Evolutionary conservation across 1,140 invertebrate species (phyloP), one percentile per base, ranked within the genome.

Genomic region (Drosophila chauvacae): DNA sequence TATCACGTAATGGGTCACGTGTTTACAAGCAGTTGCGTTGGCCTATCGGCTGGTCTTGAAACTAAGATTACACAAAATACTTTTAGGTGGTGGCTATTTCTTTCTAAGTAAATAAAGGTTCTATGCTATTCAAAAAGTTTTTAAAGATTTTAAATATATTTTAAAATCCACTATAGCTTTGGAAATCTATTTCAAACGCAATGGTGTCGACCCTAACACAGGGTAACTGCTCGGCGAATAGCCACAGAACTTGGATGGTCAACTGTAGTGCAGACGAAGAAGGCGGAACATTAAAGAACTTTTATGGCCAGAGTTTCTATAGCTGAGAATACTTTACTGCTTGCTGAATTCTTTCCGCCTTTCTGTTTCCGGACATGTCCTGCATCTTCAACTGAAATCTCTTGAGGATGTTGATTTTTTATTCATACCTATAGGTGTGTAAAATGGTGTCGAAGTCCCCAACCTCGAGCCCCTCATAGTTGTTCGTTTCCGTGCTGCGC

Each of bases 1-100:
- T 44, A 88, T 80, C 84, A 88, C 80, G 83, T 78, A 88, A 83
- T 80, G 84, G 80, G 77, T 88, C 70, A 77, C 84, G 77, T 88
- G 70, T 69, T 26, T 39, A 37, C 26, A 59, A 64, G 28, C 37
- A 28, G 39, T 39, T 55, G 57, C 23, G 9, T 59, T 39, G 11
- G 18, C 30, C 37, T 9, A 58, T 39, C n/a, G 30, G 64, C 13
- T 47, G 37, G 41, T 14, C 20, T n/a, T 60, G 26, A 30, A 33
- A 56, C 14, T 26, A 14, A 37, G 16, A 23, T 28, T 39, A 39
- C 35, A 26, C 13, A n/a, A 30, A 26, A 62, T 13, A 26, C 1
- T 33, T 11, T 14, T 39, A 26, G 16, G 20, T 9, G 23, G 20
- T n/a, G 16, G 7, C 5, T 28, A 13, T 23, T n/a, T 0, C 44